These are phyloP conservation scores for Cataglyphis rosenhaueri DNA, from an alignment of 2,888 invertebrate species.

Conservation along the genomic window DNA sequence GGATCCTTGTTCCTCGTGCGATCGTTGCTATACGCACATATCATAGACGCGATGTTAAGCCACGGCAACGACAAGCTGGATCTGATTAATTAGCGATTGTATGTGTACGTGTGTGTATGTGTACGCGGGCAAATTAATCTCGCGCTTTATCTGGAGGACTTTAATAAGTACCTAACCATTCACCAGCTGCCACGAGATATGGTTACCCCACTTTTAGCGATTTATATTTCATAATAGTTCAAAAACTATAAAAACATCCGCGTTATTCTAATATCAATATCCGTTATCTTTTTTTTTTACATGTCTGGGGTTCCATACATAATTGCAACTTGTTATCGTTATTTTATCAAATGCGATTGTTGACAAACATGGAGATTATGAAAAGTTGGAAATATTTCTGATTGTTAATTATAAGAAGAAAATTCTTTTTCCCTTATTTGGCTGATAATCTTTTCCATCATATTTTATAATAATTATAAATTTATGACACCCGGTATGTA, in stretches of 20 bases:
- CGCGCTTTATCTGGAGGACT: constrained; percentile 75
- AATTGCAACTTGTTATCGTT: background rate
- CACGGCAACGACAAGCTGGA: constrained; percentile 64
- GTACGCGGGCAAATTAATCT: constrained; percentile 78
- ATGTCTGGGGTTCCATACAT: constrained; percentile 30
- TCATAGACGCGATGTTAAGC: constrained; percentile 51
- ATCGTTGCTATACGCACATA: constrained; percentile 30
- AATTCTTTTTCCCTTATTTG: background rate
- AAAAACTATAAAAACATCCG: constrained; percentile 58
- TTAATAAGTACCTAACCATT: constrained; percentile 75
- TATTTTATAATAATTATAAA: constrained; percentile 19
- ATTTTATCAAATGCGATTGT: background rate
- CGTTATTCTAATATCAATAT: constrained; percentile 54
- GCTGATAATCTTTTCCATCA: background rate
- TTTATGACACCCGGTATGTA: constrained; percentile 67
- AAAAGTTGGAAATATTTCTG: background rate
- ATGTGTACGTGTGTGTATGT: too few relatives aligned
- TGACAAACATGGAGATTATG: background rate
- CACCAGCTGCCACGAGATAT: constrained; percentile 72
- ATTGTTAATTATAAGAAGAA: constrained; percentile 20
- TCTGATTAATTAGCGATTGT: constrained; percentile 77
- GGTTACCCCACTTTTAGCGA: constrained; percentile 64
- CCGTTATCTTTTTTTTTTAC: constrained; percentile 62
- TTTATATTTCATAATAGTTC: constrained; percentile 52
- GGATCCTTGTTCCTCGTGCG: constrained; percentile 6